Conservation (phyloP, 2,888 invertebrate species). For the Orthonevra nobilis region DNA sequence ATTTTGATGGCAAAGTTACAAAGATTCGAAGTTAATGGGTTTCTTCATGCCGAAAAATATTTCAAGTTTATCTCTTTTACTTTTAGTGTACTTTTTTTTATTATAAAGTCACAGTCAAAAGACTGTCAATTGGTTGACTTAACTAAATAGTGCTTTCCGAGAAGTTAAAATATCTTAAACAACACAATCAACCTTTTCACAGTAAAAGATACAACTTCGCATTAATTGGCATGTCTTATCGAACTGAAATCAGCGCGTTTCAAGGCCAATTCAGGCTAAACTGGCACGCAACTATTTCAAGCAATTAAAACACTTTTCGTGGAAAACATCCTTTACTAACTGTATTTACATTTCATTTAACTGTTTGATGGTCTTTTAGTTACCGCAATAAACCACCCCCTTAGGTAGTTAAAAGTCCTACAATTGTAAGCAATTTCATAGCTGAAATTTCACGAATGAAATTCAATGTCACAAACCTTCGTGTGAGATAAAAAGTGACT, state of each 20-base stretch:
- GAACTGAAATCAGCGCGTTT: background rate
- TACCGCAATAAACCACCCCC: constrained; percentile 6
- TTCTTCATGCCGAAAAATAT: no score
- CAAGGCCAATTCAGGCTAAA: background rate
- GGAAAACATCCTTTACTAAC: background rate
- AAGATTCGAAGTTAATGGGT: no score
- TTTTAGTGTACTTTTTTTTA: no score
- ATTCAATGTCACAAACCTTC: background rate
- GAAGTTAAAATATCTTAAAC: no score
- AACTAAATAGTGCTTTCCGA: no score
- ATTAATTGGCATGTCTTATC: no score
- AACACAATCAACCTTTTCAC: background rate
- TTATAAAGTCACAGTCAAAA: no score
- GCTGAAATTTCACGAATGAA: constrained; percentile 11
- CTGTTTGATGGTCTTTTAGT: constrained; percentile 16
- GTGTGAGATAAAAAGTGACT: constrained; percentile 2
- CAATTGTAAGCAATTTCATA: constrained; percentile 22
- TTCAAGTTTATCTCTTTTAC: no score
- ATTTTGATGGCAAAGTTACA: no score
- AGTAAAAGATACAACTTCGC: no score
- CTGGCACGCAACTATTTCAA: background rate
- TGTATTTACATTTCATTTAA: no score
- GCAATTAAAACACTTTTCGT: background rate
- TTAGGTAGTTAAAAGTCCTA: background rate
- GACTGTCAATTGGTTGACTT: no score